Base-by-base conservation (phyloP, 2,888 invertebrate species). In the Auanema freiburgensis region DNA sequence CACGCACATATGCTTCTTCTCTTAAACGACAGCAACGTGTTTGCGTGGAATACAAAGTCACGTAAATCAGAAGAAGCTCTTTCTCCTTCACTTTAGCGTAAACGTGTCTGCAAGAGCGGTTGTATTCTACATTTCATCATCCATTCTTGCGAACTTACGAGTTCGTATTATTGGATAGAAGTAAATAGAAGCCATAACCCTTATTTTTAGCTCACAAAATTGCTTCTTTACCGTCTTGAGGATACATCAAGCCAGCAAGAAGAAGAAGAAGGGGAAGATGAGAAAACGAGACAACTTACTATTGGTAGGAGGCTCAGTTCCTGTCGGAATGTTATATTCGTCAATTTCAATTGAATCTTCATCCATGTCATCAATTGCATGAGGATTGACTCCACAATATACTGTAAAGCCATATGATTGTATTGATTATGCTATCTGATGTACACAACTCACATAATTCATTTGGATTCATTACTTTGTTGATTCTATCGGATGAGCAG, bases 381-480 rank as follows among this genome's bases (percentile, higher is more conserved):
- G 33, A 5, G 33, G 33, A 8, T 33, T 33, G 8, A 33, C 33
- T 5, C 33, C 33, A 33, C 33, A 33, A 8, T 33, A 33, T 33
- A 33, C 33, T 33, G 33, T 3, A 33, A 33, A 33, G 8, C 33
- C 3, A 8, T 8, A 5, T 33, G 33, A 33, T 33, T 5, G 8
- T 33, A 33, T n/a, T n/a, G 33, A 33, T 33, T 5, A 8, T 33
- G 33, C 8, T 33, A 33, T n/a, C n/a, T 33, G 33, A 57, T 16
- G 16, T 42, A 10, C 33, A 16, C 43, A 1, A 56, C 65, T 52
- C 16, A 74, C 74, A 62, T 8, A 66, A 54, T 25, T 60, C 33
- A 1, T 65, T 44, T 1, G 57, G 52, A 52, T 74, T 70, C 18
- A 62, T 57, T 1, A 69, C 72, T 40, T 64, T 58, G 58, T 76